Percentiles rank a stretch among this genome's conserved stretches.
Evolutionary conservation across 2,888 invertebrate genomes (phyloP).

Genomic region (Psococerastis gibbosa): DNA sequence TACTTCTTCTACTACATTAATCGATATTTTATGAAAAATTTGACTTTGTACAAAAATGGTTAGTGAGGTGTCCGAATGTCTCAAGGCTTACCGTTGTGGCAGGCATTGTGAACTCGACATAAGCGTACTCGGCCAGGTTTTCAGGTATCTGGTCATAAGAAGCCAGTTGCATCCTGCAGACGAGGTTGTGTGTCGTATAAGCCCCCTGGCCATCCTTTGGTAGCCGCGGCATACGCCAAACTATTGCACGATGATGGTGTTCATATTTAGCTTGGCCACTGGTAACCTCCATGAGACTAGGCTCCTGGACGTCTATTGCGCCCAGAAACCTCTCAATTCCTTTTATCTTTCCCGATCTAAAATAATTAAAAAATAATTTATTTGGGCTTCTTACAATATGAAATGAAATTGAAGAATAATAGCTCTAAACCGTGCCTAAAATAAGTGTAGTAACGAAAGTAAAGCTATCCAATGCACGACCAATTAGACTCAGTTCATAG

Average conservation of each 20-base stretch:
- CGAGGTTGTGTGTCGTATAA: slow-evolving; percentile 92
- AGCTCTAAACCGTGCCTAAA: no score
- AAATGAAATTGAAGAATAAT: no score
- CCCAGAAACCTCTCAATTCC: slow-evolving; percentile 84
- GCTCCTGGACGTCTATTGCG: slow-evolving; percentile 74
- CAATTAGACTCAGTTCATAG: no score
- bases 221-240: slow-evolving; percentile 93
- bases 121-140: slow-evolving; percentile 67
- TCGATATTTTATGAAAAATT: no score
- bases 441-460: no score
- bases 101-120: slow-evolving; percentile 98
- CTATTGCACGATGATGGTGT: slow-evolving; percentile 90
- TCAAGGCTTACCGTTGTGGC: slow-evolving; percentile 66
- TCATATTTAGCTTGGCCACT: slow-evolving; percentile 97
- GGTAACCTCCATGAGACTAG: slow-evolving; percentile 86
- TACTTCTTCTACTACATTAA: background rate
- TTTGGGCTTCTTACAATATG: no score
- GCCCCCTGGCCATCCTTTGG: slow-evolving; percentile 99
- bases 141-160: slow-evolving; percentile 96
- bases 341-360: slow-evolving; percentile 69
- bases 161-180: slow-evolving; percentile 84
- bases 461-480: no score
- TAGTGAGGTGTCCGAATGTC: no score
- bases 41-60: no score
- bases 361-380: slow-evolving; percentile 16